Percentiles rank a stretch among this genome's conserved stretches.
Evolutionary conservation across 2,888 invertebrate genomes (phyloP).

Genomic region (Dicycla oo): DNA sequence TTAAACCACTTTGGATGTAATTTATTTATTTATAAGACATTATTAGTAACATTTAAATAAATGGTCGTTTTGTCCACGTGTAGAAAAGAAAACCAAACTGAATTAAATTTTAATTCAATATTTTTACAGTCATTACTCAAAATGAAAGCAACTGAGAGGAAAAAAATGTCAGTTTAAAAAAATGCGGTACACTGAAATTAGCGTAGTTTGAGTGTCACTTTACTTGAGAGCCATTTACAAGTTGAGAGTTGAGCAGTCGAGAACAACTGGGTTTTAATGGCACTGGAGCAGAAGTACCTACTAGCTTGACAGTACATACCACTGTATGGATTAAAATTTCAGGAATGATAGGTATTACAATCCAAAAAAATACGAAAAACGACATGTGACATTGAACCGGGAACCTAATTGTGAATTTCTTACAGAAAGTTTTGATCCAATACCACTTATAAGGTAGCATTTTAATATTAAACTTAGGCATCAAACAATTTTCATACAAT

Average conservation of each 20-base stretch:
- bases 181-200: conserved; percentile 3
- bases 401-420: neutral
- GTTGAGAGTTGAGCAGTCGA: neutral
- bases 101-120: too few species aligned
- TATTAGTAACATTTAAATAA: neutral
- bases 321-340: neutral
- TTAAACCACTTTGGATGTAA: neutral
- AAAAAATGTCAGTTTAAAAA: neutral
- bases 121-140: neutral
- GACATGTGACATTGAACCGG: neutral
- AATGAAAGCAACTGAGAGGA: neutral
- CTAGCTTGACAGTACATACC: neutral
- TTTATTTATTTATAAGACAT: neutral
- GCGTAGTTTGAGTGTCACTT: conserved; percentile 6
- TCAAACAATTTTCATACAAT: neutral
- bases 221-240: conserved; percentile 14
- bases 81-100: neutral
- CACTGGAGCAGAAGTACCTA: conserved; percentile 7
- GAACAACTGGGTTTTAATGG: conserved; percentile 12
- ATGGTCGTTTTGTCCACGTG: neutral
- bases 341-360: neutral
- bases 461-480: neutral
- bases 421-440: neutral
- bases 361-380: neutral
- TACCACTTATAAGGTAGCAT: too few species aligned